These are phyloP conservation scores for Phalanger gymnotis DNA, from an alignment of 2,797 vertebrate species.

Conservation along the genomic window DNA sequence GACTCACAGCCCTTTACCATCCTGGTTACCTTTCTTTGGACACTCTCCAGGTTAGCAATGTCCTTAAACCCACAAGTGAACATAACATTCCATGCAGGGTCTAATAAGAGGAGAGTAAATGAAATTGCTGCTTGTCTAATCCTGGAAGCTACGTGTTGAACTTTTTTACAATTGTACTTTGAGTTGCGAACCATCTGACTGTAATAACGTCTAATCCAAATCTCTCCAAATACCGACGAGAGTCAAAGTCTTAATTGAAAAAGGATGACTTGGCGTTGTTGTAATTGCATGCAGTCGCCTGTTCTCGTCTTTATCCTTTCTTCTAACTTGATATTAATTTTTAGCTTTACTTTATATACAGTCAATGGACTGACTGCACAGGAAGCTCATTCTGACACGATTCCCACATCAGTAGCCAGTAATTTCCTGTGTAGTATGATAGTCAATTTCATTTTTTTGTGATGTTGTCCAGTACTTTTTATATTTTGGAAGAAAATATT, in stretches of 20 bases:
- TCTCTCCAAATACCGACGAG: background rate
- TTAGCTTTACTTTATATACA: background rate
- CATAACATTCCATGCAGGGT: background rate
- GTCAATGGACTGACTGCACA: background rate
- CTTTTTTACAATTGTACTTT: background rate
- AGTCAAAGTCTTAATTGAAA: background rate
- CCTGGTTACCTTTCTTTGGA: background rate
- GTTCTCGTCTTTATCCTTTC: background rate
- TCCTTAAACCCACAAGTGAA: background rate
- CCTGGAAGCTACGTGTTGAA: background rate
- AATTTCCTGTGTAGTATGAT: background rate
- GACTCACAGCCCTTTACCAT: background rate
- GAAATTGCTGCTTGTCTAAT: background rate
- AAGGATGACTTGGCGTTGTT: background rate
- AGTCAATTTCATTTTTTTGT: background rate
- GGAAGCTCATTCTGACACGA: background rate
- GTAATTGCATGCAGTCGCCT: background rate
- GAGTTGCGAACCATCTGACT: background rate
- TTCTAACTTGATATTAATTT: background rate
- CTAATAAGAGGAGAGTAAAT: background rate
- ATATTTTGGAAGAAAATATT: background rate
- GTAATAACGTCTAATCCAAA: background rate
- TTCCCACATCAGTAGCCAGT: background rate
- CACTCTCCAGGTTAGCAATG: background rate
- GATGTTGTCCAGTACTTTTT: background rate